Percentiles rank a stretch among this genome's conserved stretches.
Evolutionary conservation across 2,888 invertebrate genomes (phyloP).

Genomic region (Dryocosmus kuriphilus): DNA sequence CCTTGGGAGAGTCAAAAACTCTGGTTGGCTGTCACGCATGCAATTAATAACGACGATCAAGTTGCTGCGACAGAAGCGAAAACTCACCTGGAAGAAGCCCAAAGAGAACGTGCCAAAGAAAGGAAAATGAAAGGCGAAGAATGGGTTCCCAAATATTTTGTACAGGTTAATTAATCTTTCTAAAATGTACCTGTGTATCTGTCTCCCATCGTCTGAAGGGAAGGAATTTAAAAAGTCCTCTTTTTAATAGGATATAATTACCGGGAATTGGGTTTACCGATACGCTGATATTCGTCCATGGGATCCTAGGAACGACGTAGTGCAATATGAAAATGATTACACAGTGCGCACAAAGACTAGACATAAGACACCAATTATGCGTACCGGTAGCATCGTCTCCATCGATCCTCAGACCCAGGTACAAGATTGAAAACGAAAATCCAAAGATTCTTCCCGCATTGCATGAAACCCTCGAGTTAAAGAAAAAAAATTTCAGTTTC

Average conservation of each 20-base stretch:
- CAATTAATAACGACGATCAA: constrained; percentile 89
- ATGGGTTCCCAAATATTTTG: constrained; percentile 88
- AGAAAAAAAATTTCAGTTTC: not conserved
- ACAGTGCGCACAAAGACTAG: constrained; percentile 88
- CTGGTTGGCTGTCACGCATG: constrained; percentile 92
- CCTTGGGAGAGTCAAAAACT: constrained; percentile 92
- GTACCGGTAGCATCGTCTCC: constrained; percentile 85
- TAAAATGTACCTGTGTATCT: too few species aligned
- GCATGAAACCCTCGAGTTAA: not conserved
- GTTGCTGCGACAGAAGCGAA: constrained; percentile 94
- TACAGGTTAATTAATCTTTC: constrained; percentile 77
- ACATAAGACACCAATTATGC: constrained; percentile 86
- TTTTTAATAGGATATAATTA: constrained; percentile 75
- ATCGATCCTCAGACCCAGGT: constrained; percentile 80
- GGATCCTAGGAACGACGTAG: constrained; percentile 91
- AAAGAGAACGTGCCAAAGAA: constrained; percentile 86
- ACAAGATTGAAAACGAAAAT: constrained; percentile 54
- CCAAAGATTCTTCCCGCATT: not conserved
- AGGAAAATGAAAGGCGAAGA: constrained; percentile 82
- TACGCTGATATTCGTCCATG: constrained; percentile 91
- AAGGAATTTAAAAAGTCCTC: not conserved
- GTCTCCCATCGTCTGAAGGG: not conserved
- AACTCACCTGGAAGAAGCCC: constrained; percentile 92
- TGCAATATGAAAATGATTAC: constrained; percentile 92
- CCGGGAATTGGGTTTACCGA: constrained; percentile 86